Percentiles rank a stretch among this genome's conserved stretches.
phyloP scores from a whole-genome alignment of 2,113 vertebrate genomes.

The Pseudopipra pipra region DNA sequence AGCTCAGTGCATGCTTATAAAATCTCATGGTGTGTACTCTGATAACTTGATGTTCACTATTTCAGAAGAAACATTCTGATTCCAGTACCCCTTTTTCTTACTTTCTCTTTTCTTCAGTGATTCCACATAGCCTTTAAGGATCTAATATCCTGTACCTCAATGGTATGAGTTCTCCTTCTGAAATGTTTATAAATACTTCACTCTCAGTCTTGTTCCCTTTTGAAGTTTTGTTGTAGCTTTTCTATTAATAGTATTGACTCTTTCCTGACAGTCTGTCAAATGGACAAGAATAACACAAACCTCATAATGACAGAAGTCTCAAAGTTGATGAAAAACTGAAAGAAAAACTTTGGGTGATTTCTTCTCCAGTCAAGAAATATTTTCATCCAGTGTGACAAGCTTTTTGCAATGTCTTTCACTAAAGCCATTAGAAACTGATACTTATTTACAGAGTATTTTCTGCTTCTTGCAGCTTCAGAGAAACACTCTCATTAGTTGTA shows the following conservation, averaged over 20 bases:
- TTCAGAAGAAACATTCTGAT: neutral
- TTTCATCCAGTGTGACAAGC: neutral
- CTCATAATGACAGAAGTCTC: neutral
- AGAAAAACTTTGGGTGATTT: neutral
- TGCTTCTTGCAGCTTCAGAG: neutral
- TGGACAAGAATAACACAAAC: neutral
- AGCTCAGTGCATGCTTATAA: neutral
- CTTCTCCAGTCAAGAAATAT: neutral
- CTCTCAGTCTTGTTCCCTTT: neutral
- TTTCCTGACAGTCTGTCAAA: neutral
- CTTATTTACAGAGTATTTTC: neutral
- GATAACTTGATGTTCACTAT: neutral
- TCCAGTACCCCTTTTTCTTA: neutral
- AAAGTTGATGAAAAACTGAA: neutral
- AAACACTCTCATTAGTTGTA: neutral
- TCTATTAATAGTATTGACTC: constrained; percentile 22
- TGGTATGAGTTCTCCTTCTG: neutral
- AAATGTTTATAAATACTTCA: neutral
- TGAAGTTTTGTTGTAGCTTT: neutral
- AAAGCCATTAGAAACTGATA: neutral
- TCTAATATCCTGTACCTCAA: neutral
- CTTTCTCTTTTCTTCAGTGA: neutral
- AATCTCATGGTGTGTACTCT: neutral
- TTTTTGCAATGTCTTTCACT: neutral
- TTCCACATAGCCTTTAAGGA: neutral